Evolutionary conservation across 2,797 vertebrate genomes (phyloP), one percentile per base, ranked within the genome.

Genomic region (Poeciliopsis infans): DNA sequence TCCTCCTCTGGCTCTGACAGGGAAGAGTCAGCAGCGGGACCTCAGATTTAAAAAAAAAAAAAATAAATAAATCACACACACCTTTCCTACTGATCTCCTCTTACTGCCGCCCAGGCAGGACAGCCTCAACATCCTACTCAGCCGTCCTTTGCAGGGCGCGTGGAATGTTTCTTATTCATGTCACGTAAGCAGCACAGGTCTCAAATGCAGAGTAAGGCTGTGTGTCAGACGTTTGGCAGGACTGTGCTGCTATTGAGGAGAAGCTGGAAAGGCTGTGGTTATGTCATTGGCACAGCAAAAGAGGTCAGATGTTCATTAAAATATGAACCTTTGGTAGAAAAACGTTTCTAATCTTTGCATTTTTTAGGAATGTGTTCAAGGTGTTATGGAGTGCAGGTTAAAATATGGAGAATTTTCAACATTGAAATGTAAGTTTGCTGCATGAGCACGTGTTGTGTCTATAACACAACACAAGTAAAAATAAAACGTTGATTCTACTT

Each of bases 1-100:
- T 91, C 87, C 87, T 91, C 85, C 89, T 79, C 84, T 79, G 80
- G 80, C 80, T 90, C 89, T 94, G 93, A 95, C 93, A 94, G 92
- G 92, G 89, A 93, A 92, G 88, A 88, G 90, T 82, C 85, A 85
- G 88, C 86, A 83, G 90, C 83, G 51, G 91, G 93, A 91, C 89
- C 82, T 85, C 72, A 46, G 83, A 89, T 90, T 61, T 82, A 77
- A 87, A 85, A 91, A 84, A 89, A 49, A 1, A 47, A 23, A 49
- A 20, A 16, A n/a, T n/a, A 4, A 31, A 31, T 16, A 47, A 47
- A 47, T 53, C 91, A 90, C 85, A 90, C 75, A 57, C 81, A 74
- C 79, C 85, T 85, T 71, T 93, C 84, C 89, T 79, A 82, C 89
- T 89, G 87, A 87, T 90, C 91, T 89, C 85, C 86, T 92, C 92